phyloP scores from a whole-genome alignment of 2,113 vertebrate species.

The Galemys pyrenaicus region DNA sequence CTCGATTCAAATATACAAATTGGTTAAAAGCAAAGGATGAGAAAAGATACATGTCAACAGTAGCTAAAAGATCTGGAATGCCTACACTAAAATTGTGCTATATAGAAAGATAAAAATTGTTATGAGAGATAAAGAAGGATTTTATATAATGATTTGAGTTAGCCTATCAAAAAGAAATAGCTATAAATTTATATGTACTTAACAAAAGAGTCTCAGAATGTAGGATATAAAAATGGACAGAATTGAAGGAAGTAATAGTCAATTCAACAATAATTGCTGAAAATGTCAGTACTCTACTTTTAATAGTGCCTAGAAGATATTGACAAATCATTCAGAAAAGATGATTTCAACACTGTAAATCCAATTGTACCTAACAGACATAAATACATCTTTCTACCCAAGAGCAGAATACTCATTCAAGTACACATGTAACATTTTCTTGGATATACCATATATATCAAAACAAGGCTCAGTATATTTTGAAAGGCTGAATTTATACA shows the following conservation, averaged over 20 bases:
- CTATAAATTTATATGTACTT: neutral
- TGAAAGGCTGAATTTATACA: neutral
- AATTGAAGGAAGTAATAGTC: neutral
- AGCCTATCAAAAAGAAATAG: neutral
- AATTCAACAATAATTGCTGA: neutral
- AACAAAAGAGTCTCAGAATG: neutral
- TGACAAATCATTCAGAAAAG: neutral
- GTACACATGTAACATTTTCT: neutral
- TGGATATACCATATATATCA: neutral
- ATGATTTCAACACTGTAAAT: neutral
- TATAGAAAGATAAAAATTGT: neutral
- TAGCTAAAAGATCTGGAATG: neutral
- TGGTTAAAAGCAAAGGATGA: conserved; percentile 13
- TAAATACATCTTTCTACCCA: neutral
- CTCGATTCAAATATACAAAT: neutral
- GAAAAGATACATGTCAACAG: neutral
- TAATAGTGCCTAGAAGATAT: neutral
- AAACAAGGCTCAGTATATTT: neutral
- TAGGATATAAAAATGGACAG: neutral
- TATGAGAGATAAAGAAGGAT: neutral
- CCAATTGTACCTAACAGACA: neutral
- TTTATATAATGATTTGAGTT: neutral
- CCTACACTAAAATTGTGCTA: neutral
- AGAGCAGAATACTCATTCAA: neutral
- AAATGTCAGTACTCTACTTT: neutral